These are phyloP conservation scores for Tanypteryx hageni DNA, from an alignment of 2,888 invertebrate species.

Conservation along the genomic window DNA sequence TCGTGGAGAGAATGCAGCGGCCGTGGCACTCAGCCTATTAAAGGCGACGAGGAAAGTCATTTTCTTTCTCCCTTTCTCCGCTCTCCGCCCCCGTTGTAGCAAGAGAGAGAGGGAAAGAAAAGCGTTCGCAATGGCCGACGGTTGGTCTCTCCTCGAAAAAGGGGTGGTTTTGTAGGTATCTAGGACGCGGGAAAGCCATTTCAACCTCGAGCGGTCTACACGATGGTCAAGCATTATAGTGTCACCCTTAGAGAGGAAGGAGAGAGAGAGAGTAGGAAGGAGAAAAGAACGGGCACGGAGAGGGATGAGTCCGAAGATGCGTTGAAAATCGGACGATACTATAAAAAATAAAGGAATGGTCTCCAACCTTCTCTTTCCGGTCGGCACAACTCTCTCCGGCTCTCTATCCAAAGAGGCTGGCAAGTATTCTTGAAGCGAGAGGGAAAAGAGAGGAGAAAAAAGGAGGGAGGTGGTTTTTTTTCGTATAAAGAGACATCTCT, in stretches of 20 bases:
- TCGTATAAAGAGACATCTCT: neutral
- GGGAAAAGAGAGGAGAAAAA: slow-evolving; percentile 3
- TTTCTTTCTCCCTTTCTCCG: slow-evolving; percentile 33
- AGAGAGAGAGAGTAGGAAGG: no score
- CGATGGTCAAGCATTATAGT: slow-evolving; percentile 25
- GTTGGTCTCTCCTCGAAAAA: neutral
- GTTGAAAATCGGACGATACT: neutral
- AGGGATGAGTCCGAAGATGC: neutral
- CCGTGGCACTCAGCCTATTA: slow-evolving; percentile 21
- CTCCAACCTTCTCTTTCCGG: slow-evolving; percentile 12
- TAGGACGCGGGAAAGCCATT: slow-evolving; percentile 53
- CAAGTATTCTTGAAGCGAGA: neutral
- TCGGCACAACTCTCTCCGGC: neutral
- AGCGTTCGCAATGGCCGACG: neutral
- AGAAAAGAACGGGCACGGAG: neutral
- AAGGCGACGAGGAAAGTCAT: neutral
- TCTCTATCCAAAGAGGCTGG: neutral
- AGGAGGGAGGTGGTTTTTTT: neutral
- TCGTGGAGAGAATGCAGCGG: neutral
- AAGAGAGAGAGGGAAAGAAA: neutral
- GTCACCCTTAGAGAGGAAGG: neutral
- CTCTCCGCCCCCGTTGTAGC: neutral
- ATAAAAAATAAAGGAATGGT: neutral
- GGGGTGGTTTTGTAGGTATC: slow-evolving; percentile 57
- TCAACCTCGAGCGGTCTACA: slow-evolving; percentile 25